Percentiles rank a stretch among this genome's conserved stretches.
Conservation (phyloP, 2,113 vertebrate species). For the Bettongia penicillata region DNA sequence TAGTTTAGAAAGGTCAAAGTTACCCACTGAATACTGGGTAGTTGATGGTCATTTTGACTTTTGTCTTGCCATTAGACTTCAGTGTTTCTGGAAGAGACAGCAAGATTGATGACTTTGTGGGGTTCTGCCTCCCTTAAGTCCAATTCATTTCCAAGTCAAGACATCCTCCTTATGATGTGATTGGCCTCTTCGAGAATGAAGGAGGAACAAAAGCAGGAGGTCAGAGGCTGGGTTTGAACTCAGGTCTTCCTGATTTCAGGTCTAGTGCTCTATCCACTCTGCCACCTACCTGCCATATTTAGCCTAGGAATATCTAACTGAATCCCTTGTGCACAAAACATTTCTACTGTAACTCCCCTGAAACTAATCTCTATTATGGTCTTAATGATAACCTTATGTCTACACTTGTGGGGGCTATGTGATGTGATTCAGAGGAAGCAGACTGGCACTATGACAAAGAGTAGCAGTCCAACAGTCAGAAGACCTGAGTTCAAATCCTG, state of each 20-base stretch:
- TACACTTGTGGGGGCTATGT: neutral
- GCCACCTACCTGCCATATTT: neutral
- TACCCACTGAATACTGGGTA: neutral
- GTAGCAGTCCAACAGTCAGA: neutral
- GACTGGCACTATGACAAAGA: neutral
- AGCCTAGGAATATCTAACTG: conserved; percentile 33
- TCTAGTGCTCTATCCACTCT: too few species aligned
- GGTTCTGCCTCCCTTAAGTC: neutral
- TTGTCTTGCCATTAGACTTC: neutral
- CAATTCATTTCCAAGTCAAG: neutral
- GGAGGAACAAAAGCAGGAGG: neutral
- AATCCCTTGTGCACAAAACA: conserved; percentile 21
- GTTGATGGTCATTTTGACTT: neutral
- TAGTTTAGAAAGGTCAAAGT: neutral
- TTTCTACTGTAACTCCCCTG: conserved; percentile 49
- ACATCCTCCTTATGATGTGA: neutral
- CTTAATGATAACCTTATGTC: neutral
- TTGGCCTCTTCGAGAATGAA: neutral
- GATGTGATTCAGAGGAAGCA: neutral
- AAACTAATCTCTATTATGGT: neutral
- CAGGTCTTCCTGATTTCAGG: neutral
- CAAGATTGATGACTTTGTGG: neutral
- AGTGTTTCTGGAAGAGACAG: neutral
- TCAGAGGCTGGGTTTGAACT: neutral
- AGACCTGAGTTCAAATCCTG: neutral